phyloP scores from a whole-genome alignment of 2,797 vertebrate genomes.

The Sebastes elongatus region DNA sequence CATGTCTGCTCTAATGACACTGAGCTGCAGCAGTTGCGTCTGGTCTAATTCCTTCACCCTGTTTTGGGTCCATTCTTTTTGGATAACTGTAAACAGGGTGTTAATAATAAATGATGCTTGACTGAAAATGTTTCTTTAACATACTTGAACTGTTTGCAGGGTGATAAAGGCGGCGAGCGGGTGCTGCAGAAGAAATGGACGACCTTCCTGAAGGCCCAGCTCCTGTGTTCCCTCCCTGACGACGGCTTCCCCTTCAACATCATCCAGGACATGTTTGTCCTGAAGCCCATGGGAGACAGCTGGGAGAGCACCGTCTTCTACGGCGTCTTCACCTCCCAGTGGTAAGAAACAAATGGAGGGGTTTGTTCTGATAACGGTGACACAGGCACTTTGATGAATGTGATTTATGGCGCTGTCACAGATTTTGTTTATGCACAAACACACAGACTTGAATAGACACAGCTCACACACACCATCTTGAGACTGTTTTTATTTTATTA shows the following conservation, averaged over 20 bases:
- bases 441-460: background rate
- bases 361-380: conserved; percentile 1
- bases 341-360: conserved; percentile 73
- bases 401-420: background rate
- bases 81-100: background rate
- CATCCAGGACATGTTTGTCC: conserved; percentile 92
- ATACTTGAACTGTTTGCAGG: conserved; percentile 72
- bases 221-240: conserved; percentile 89
- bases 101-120: background rate
- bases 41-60: background rate
- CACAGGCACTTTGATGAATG: background rate
- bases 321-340: conserved; percentile 93
- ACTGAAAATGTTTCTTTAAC: background rate
- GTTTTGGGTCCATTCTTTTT: background rate
- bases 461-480: conserved; percentile 22
- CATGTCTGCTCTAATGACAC: background rate
- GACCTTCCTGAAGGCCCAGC: conserved; percentile 92
- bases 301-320: conserved; percentile 90
- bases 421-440: conserved; percentile 20
- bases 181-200: conserved; percentile 96
- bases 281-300: conserved; percentile 83
- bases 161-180: conserved; percentile 89
- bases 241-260: conserved; percentile 95
- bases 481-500: conserved; percentile 28
- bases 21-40: background rate